These are phyloP conservation scores for Engystomops pustulosus DNA, from an alignment of 2,113 vertebrate genomes.

Conservation along the genomic window DNA sequence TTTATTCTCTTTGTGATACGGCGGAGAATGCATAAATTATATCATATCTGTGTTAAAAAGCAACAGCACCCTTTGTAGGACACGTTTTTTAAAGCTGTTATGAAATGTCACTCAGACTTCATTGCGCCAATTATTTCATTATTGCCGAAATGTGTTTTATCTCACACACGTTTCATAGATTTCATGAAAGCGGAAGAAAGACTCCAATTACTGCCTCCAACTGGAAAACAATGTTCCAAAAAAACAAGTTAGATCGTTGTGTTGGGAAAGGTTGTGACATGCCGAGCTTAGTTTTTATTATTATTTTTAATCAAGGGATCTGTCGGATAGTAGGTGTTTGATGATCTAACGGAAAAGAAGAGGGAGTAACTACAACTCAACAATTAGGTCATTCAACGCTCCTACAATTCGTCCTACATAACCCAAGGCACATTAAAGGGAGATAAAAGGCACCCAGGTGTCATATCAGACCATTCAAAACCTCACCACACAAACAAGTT, in stretches of 20 bases:
- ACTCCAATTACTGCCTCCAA: not conserved
- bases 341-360: no score
- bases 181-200: not conserved
- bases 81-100: not conserved
- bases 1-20: not conserved
- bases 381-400: no score
- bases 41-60: not conserved
- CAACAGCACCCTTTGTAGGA: not conserved
- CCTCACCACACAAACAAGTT: no score
- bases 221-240: not conserved
- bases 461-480: no score
- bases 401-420: no score
- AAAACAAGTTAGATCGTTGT: not conserved
- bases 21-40: not conserved
- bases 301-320: not conserved
- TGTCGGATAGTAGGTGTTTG: not conserved
- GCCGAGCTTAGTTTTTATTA: not conserved
- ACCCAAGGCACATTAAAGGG: no score
- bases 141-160: not conserved
- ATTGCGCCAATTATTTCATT: not conserved
- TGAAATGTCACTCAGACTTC: not conserved
- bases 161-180: not conserved
- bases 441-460: no score
- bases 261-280: not conserved
- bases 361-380: no score